Percentiles rank a stretch among this genome's conserved stretches.
These are phyloP conservation scores for Antechinus stuartii DNA, from an alignment of 2,113 vertebrate genomes.

Conservation along the genomic window DNA sequence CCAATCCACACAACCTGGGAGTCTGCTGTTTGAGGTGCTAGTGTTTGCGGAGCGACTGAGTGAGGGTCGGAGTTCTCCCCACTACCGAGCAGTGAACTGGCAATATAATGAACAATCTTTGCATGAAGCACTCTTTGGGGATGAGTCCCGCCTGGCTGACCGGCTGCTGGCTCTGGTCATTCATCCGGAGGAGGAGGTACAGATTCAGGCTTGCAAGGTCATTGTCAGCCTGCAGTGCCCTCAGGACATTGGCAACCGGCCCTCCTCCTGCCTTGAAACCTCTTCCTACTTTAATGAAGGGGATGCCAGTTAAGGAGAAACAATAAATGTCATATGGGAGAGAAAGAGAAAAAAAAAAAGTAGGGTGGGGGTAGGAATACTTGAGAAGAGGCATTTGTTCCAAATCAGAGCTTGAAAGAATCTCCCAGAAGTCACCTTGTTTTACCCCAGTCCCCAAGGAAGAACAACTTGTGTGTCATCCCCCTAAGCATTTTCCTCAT, in stretches of 20 bases:
- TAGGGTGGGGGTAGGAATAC: not conserved
- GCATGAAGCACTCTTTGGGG: slow-evolving; percentile 55
- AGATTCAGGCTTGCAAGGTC: slow-evolving; percentile 71
- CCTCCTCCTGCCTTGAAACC: slow-evolving; percentile 45
- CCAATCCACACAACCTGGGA: slow-evolving; percentile 23
- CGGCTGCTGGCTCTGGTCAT: slow-evolving; percentile 68
- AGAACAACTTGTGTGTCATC: not conserved
- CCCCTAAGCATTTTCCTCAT: not conserved
- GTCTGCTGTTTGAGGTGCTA: slow-evolving; percentile 54
- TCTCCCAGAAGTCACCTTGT: not conserved
- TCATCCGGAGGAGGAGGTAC: slow-evolving; percentile 63
- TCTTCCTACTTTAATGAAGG: slow-evolving; percentile 56
- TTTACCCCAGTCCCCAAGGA: not conserved
- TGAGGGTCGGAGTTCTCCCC: slow-evolving; percentile 57
- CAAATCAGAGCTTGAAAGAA: not conserved
- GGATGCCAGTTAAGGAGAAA: slow-evolving; percentile 62
- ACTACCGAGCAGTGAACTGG: slow-evolving; percentile 71
- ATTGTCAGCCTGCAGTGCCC: slow-evolving; percentile 66
- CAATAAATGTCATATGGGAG: slow-evolving; percentile 61
- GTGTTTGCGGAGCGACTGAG: slow-evolving; percentile 70
- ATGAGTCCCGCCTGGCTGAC: slow-evolving; percentile 68
- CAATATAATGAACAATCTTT: slow-evolving; percentile 65
- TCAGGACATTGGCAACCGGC: slow-evolving; percentile 21
- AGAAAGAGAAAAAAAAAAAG: slow-evolving; percentile 25
- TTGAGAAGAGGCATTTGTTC: not conserved